Evolutionary conservation across 2,888 invertebrate species (phyloP).

Genomic region (Ophion slaviceki): DNA sequence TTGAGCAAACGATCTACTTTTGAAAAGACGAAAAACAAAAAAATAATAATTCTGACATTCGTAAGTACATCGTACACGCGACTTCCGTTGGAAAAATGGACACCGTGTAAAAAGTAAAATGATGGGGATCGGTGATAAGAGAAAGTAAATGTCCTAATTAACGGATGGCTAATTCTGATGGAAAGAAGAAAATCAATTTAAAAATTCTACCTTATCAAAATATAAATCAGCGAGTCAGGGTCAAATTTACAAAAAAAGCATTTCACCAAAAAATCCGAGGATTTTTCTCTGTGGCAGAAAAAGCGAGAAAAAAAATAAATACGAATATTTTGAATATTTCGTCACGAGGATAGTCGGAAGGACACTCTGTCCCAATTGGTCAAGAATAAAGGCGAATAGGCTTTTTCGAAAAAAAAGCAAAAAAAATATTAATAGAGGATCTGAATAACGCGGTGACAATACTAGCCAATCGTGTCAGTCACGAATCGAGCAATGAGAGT

Average conservation of each 20-base stretch:
- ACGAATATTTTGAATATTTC: not conserved
- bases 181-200: not conserved
- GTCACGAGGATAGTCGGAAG: not conserved
- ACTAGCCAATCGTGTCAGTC: constrained; percentile 24
- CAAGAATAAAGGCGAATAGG: not conserved
- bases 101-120: not conserved
- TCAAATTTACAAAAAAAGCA: not conserved
- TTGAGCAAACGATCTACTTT: not conserved
- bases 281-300: not conserved
- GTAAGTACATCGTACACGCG: not conserved
- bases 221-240: not conserved
- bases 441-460: constrained; percentile 17
- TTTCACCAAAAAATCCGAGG: not conserved
- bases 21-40: not conserved
- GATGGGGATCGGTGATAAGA: not conserved
- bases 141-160: not conserved
- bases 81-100: not conserved
- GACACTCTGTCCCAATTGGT: not conserved
- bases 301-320: not conserved
- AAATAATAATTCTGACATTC: not conserved
- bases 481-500: constrained; percentile 42
- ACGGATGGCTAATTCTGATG: not conserved
- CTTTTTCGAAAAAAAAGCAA: not conserved
- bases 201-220: not conserved
- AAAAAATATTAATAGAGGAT: not conserved